Percentiles rank a stretch among this genome's conserved stretches.
These are phyloP conservation scores for Heliconius melpomene DNA, from an alignment of 1,140 invertebrate species.

Conservation along the genomic window DNA sequence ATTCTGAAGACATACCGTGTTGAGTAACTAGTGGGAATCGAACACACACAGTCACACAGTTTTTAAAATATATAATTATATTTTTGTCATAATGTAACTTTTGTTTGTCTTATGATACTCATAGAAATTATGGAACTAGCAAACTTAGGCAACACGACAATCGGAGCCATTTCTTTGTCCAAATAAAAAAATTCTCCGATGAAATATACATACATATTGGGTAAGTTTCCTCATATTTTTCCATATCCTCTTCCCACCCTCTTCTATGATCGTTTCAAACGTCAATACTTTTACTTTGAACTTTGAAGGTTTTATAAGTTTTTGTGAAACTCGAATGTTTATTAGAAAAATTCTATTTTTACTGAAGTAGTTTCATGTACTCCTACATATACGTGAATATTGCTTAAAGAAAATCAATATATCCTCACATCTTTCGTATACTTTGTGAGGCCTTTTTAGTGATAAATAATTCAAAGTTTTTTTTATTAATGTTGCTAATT, in stretches of 20 bases:
- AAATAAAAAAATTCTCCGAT: constrained; percentile 48
- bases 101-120: background rate
- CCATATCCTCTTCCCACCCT: constrained; percentile 5
- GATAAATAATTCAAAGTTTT: no score
- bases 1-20: no score
- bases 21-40: no score
- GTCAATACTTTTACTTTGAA: constrained; percentile 28
- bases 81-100: no score
- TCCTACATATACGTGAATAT: no score
- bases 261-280: constrained; percentile 16
- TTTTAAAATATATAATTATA: no score
- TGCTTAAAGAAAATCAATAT: background rate
- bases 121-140: background rate
- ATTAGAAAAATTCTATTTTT: background rate
- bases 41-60: no score
- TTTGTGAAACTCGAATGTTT: background rate
- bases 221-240: constrained; percentile 53
- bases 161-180: constrained; percentile 44
- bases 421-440: no score
- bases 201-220: constrained; percentile 54
- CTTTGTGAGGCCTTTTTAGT: no score
- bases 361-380: background rate
- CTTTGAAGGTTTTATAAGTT: constrained; percentile 17
- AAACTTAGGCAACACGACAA: constrained; percentile 32
- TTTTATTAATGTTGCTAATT: no score